Evolutionary conservation across 2,888 invertebrate species (phyloP), one percentile per base, ranked within the genome.

Genomic region (Maniola hyperantus): DNA sequence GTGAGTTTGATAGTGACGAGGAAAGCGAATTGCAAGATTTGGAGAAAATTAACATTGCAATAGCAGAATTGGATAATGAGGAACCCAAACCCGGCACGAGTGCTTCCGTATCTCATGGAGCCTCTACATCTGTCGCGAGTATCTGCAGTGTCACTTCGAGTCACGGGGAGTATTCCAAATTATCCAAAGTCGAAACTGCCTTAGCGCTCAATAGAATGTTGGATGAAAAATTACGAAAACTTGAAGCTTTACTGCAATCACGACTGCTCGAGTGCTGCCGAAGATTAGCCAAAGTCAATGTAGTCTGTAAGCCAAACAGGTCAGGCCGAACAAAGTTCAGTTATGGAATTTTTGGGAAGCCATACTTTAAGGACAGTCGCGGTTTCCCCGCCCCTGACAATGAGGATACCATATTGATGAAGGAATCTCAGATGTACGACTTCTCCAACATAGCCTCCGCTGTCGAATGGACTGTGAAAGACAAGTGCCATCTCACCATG

Each of bases 301-400:
- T 61, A 1, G 64, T 65, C 0, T 66, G 71, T 11, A 44, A 60
- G 13, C 50, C 66, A 6, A 79, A 78, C 0, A 79, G 70, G 72
- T 59, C 68, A 18, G 77, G 77, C n/a, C 70, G 70, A 57, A 34
- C 61, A 46, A 67, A 59, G 6, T 89, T 85, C 39, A 79, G 82
- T 34, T 85, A 87, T 48, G 78, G 84, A 0, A 79, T 77, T 60
- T 90, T 94, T 78, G 92, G 95, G 39, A 89, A 93, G 74, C 94
- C 96, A 0, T 96, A 95, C 77, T 96, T 96, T 73, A 96, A 95
- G 76, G 95, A 95, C 74, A 84, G 79, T 26, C 75, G 86, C 20
- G 89, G 91, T 26, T 94, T 93, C 72, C 82, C 90, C 0, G 83
- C 91, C 0, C 91, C 92, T 5, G 93, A 94, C 26, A 96, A 96